Base-by-base conservation (phyloP, 2,797 vertebrate species). In the Anabas testudineus region DNA sequence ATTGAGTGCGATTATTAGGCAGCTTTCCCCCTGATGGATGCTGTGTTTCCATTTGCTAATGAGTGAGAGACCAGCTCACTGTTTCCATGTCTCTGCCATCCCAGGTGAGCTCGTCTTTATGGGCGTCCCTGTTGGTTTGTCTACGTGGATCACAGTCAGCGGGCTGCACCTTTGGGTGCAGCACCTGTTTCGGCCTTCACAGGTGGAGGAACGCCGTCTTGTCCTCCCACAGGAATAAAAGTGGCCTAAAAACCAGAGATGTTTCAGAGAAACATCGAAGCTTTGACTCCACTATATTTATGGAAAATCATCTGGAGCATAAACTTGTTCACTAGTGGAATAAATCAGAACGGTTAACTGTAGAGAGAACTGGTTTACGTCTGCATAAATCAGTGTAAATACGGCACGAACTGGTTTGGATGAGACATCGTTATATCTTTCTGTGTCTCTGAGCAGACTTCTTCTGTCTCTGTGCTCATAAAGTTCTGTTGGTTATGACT, bases 41-140 rank as follows among this genome's bases (percentile, higher is more conserved):
- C 76, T 81, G 81, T 88, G 90, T 93, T 92, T 93, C 89, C 90
- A 91, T 85, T 86, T 71, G 43, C 85, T 93, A 93, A 94, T 92
- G 91, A 93, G 86, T 62, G 84, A 66, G 81, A 62, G 61, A 62
- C 34, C 21, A 15, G 2, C 55, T 68, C 18, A n/a, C 47, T 73
- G 56, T 79, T 73, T 78, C 69, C 52, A n/a, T 71, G 67, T 21
- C 52, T 52, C 54, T 55, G 66, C 8, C 7, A 5, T 80, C 85
- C 71, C 83, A 62, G 74, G 64, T 81, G 83, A 78, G 32, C 34
- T 43, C 34, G 43, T 68, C 80, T 65, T 74, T 39, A 68, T 51
- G 28, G 45, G 21, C 57, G 41, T 85, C 86, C 76, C 80, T 5
- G 59, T 30, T 70, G 78, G 67, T 34, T 71, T 39, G 71, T 74